Evolutionary conservation across 2,113 vertebrate species (phyloP).

Genomic region (Brachyhypopomus gauderio): DNA sequence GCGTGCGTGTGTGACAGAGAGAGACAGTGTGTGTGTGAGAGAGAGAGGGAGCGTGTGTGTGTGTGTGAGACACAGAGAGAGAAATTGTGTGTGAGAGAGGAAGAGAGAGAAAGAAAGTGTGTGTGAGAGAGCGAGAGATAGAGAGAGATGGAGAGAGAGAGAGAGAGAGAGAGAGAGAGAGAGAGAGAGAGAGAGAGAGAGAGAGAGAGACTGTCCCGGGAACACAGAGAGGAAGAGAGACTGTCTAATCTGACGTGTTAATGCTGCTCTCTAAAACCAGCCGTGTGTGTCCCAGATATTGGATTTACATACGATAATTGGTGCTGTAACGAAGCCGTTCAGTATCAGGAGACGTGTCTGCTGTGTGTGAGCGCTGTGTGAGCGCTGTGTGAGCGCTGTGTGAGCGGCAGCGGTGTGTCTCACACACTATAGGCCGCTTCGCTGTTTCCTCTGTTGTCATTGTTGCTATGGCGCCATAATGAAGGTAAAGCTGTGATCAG

Average conservation of each 20-base stretch:
- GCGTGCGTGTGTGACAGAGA: too few species aligned
- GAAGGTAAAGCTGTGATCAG: conserved; percentile 19
- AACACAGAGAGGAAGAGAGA: background rate
- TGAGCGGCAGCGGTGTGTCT: conserved; percentile 1
- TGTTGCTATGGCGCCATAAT: conserved; percentile 57
- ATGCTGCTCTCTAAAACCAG: conserved; percentile 62
- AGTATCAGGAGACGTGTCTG: conserved; percentile 56
- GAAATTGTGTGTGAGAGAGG: background rate
- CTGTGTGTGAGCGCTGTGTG: conserved; percentile 51
- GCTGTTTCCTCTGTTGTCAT: conserved; percentile 52
- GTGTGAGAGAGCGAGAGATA: conserved; percentile 1
- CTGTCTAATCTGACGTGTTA: conserved; percentile 54
- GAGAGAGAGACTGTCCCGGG: background rate
- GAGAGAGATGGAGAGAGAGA: conserved; percentile 26
- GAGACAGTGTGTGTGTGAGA: too few species aligned
- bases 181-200: background rate
- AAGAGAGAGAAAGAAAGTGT: background rate
- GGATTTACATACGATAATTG: conserved; percentile 71
- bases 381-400: background rate
- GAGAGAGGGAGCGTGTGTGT: conserved; percentile 3
- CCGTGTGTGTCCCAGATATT: conserved; percentile 50
- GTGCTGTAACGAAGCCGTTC: conserved; percentile 61
- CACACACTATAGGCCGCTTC: conserved; percentile 42
- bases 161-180: background rate
- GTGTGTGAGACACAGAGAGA: too few species aligned